Evolutionary conservation across 2,888 invertebrate genomes (phyloP).

Genomic region (Phortica okadai): DNA sequence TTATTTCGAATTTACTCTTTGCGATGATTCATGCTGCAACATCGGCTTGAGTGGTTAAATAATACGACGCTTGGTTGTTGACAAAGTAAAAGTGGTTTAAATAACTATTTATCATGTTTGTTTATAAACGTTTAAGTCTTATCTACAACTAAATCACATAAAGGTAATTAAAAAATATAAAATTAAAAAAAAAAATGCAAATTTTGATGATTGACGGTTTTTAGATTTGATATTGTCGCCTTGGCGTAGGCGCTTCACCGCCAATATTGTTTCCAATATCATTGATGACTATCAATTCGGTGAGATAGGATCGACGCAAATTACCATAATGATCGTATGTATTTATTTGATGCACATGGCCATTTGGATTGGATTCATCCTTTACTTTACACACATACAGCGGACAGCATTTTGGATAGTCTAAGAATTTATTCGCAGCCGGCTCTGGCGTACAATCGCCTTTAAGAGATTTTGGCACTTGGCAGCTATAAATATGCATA

Average conservation of each 20-base stretch:
- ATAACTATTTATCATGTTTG: too few relatives aligned
- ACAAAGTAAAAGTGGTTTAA: too few relatives aligned
- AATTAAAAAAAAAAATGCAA: too few relatives aligned
- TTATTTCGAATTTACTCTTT: too few relatives aligned
- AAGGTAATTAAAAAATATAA: too few relatives aligned
- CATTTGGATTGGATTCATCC: conserved; percentile 52
- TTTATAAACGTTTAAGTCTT: too few relatives aligned
- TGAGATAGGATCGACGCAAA: conserved; percentile 62
- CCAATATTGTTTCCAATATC: conserved; percentile 31
- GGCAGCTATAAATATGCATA: conserved; percentile 61
- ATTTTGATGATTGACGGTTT: neutral
- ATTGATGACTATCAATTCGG: conserved; percentile 59
- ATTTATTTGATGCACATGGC: conserved; percentile 61
- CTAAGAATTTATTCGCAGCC: conserved; percentile 58
- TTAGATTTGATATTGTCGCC: neutral
- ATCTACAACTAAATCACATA: too few relatives aligned
- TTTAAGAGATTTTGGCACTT: conserved; percentile 58
- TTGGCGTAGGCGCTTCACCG: conserved; percentile 12
- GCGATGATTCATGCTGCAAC: too few relatives aligned
- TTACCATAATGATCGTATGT: conserved; percentile 72
- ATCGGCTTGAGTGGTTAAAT: too few relatives aligned
- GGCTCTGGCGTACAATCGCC: conserved; percentile 65
- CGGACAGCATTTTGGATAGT: conserved; percentile 74
- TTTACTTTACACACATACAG: conserved; percentile 68
- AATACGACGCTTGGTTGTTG: too few relatives aligned